Evolutionary conservation across 2,888 invertebrate species (phyloP).

Genomic region (Entomobrya multifasciata): DNA sequence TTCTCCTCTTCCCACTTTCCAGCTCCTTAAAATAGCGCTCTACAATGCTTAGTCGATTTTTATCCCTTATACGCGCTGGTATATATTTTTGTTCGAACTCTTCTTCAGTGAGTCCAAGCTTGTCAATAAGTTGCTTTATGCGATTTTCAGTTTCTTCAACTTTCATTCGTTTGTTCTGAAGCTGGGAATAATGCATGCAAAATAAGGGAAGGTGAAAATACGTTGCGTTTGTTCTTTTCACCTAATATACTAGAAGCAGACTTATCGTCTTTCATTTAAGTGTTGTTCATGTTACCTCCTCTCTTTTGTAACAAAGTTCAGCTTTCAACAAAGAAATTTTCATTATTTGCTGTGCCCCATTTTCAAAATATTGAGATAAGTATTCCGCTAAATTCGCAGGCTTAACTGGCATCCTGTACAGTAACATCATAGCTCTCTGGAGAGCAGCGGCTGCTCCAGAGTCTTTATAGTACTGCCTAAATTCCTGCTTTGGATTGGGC

Average conservation of each 20-base stretch:
- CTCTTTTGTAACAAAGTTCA: conserved; percentile 76
- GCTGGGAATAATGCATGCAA: conserved; percentile 9
- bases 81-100: conserved; percentile 41
- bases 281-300: too few species aligned
- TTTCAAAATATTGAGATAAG: conserved; percentile 77
- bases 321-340: conserved; percentile 73
- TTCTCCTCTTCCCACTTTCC: conserved; percentile 19
- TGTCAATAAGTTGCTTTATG: conserved; percentile 9
- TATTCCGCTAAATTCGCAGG: conserved; percentile 74
- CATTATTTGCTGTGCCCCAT: conserved; percentile 69
- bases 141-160: conserved; percentile 21
- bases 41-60: conserved; percentile 50
- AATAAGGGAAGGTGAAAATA: too few species aligned
- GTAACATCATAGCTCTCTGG: conserved; percentile 71
- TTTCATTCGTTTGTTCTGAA: conserved; percentile 14
- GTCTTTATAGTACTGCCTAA: conserved; percentile 73
- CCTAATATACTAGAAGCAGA: too few species aligned
- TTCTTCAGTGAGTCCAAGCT: conserved; percentile 22
- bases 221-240: too few species aligned
- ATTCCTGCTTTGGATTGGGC: conserved; percentile 70
- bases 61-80: conserved; percentile 20
- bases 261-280: too few species aligned
- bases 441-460: conserved; percentile 70
- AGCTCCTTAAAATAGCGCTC: conserved; percentile 48
- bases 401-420: conserved; percentile 76